A percentile compares a stretch with the other conserved stretches of the same genome.
Evolutionary conservation across 2,888 invertebrate species (phyloP).

Genomic region (Thereva unica): DNA sequence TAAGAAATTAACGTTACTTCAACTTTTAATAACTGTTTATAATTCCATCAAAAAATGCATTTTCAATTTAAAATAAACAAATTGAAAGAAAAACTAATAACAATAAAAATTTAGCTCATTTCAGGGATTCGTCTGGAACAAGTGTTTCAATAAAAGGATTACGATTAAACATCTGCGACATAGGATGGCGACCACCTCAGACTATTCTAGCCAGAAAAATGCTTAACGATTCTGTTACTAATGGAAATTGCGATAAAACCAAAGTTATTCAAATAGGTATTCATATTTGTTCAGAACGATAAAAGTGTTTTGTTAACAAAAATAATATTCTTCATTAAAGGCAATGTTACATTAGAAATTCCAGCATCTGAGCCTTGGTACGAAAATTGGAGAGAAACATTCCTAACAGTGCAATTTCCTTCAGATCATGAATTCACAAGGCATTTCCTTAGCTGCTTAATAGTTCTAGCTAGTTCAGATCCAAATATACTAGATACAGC

Average conservation of each 20-base stretch:
- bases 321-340: conserved; percentile 49
- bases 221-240: conserved; percentile 79
- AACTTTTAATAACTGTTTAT: no score
- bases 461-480: conserved; percentile 74
- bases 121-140: conserved; percentile 81
- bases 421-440: conserved; percentile 96
- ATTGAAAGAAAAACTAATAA: background rate
- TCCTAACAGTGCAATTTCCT: conserved; percentile 83
- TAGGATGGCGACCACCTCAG: conserved; percentile 79
- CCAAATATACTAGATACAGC: conserved; percentile 81
- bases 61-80: no score
- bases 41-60: no score
- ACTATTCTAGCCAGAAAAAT: conserved; percentile 81
- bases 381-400: conserved; percentile 92
- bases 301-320: conserved; percentile 34
- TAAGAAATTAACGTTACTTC: no score
- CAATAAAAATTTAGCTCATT: conserved; percentile 66
- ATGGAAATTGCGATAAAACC: conserved; percentile 63
- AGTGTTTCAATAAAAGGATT: conserved; percentile 74
- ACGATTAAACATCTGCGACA: conserved; percentile 78
- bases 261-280: conserved; percentile 64
- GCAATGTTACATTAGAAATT: conserved; percentile 66
- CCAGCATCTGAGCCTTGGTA: conserved; percentile 90
- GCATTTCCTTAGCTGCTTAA: conserved; percentile 81
- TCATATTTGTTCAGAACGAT: background rate